A percentile compares a stretch with the other conserved stretches of the same genome.
Conservation (phyloP, 2,888 invertebrate genomes). For the Ditula angustiorana region DNA sequence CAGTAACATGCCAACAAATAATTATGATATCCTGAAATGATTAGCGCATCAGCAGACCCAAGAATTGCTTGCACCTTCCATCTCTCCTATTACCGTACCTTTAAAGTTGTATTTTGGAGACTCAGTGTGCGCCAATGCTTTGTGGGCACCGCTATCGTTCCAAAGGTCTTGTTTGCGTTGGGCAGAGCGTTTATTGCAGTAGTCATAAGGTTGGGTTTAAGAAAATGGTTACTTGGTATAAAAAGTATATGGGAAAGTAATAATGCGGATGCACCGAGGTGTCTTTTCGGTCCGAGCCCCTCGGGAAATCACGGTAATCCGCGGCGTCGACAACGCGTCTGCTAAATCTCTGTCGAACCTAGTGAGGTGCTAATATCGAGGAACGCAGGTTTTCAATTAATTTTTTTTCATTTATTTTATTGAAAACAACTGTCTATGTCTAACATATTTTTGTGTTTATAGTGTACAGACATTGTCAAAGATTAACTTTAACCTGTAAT, state of each 20-base stretch:
- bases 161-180: neutral
- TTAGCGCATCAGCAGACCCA: conserved; percentile 56
- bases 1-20: conserved; percentile 43
- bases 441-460: too few relatives aligned
- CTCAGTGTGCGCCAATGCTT: neutral
- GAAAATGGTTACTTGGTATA: neutral
- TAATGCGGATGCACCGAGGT: conserved; percentile 79
- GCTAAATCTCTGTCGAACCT: conserved; percentile 75
- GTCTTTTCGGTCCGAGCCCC: conserved; percentile 82
- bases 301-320: conserved; percentile 85
- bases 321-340: conserved; percentile 70
- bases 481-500: too few relatives aligned
- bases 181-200: neutral
- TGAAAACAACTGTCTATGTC: too few relatives aligned
- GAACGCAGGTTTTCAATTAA: neutral
- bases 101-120: neutral
- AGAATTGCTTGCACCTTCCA: neutral
- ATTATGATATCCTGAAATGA: conserved; percentile 67
- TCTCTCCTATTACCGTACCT: neutral
- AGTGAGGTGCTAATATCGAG: conserved; percentile 50
- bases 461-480: too few relatives aligned
- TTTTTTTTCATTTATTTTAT: too few relatives aligned
- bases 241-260: conserved; percentile 76
- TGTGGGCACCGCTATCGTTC: neutral
- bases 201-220: neutral